These are phyloP conservation scores for Scaptomyza parva DNA, from an alignment of 2,888 invertebrate genomes.

Conservation along the genomic window DNA sequence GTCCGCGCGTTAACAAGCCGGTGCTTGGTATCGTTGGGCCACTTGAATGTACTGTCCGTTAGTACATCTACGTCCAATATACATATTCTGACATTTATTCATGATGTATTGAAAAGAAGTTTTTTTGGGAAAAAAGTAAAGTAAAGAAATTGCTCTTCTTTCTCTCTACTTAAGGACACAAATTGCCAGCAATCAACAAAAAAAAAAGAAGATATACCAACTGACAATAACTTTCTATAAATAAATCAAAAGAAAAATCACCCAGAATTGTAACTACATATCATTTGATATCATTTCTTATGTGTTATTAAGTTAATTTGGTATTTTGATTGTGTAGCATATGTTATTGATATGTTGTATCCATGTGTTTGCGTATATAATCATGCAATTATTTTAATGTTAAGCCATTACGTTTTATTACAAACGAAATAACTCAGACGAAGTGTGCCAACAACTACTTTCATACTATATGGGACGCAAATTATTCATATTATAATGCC, in stretches of 20 bases:
- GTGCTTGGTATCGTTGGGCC: too few species aligned
- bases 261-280: not conserved
- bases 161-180: too few species aligned
- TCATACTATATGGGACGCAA: not conserved
- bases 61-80: too few species aligned
- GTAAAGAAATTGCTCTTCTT: too few species aligned
- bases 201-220: not conserved
- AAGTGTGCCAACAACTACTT: too few species aligned
- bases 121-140: too few species aligned
- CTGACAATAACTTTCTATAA: not conserved
- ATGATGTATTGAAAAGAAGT: too few species aligned
- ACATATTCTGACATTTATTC: too few species aligned
- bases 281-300: not conserved
- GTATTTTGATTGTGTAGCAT: not conserved
- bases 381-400: not conserved
- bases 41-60: too few species aligned
- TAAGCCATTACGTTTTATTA: conserved; percentile 1
- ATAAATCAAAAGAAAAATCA: too few species aligned
- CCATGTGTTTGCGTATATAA: not conserved
- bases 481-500: not conserved
- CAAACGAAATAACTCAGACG: not conserved
- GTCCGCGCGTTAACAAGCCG: too few species aligned
- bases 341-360: not conserved
- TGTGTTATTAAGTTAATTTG: not conserved
- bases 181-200: too few species aligned